These are phyloP conservation scores for Pherbina coryleti DNA, from an alignment of 2,888 invertebrate genomes.

Conservation along the genomic window DNA sequence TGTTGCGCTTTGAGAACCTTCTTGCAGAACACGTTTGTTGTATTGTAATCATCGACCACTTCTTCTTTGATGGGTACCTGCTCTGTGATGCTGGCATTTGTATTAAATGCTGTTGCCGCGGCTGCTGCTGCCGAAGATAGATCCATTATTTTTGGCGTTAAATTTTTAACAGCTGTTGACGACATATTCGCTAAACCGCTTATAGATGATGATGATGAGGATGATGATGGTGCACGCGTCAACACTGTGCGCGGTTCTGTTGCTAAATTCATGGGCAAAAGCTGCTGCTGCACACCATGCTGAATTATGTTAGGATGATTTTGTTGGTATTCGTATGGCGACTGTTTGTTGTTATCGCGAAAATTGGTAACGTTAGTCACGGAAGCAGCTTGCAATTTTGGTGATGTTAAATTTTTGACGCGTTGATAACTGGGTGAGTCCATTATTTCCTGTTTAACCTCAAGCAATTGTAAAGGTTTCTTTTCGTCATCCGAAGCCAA, in stretches of 20 bases:
- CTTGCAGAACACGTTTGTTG: conserved; percentile 67
- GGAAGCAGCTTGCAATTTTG: conserved; percentile 41
- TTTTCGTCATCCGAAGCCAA: conserved; percentile 50
- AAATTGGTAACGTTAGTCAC: conserved; percentile 44
- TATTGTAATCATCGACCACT: conserved; percentile 63
- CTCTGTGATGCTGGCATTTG: not conserved
- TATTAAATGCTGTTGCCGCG: conserved; percentile 41
- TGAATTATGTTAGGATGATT: not conserved
- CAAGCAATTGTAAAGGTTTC: conserved; percentile 52
- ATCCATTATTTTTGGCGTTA: conserved; percentile 63
- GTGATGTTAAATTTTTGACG: conserved; percentile 44
- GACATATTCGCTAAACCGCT: not conserved
- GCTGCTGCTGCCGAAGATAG: conserved; percentile 51
- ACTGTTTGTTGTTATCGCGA: not conserved
- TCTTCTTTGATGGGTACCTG: conserved; percentile 61
- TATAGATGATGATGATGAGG: conserved; percentile 20
- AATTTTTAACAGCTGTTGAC: conserved; percentile 59
- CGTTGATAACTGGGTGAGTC: conserved; percentile 59
- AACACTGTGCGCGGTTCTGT: conserved; percentile 51
- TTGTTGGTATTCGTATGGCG: conserved; percentile 43
- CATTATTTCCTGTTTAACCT: conserved; percentile 65
- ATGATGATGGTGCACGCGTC: conserved; percentile 40
- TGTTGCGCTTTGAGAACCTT: conserved; percentile 69
- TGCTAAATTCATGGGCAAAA: conserved; percentile 67
- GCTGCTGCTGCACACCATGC: conserved; percentile 53